phyloP scores from a whole-genome alignment of 2,888 invertebrate species.

The Pseudeuparius sepicola region DNA sequence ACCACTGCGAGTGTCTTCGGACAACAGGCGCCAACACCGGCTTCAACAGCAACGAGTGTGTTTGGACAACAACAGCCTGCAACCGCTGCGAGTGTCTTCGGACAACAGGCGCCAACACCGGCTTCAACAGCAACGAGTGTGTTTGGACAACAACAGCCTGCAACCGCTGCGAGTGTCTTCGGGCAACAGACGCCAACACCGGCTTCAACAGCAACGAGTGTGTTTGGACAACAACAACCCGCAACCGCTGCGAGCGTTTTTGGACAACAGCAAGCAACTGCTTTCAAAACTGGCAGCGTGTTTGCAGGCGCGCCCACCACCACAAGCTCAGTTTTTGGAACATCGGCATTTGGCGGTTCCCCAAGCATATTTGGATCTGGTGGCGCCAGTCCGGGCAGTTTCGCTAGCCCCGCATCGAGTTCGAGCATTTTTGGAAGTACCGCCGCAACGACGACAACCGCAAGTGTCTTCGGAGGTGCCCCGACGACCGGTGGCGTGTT shows the following conservation, averaged over 20 bases:
- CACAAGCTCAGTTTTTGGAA: slow-evolving; percentile 11
- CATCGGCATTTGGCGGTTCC: too few species aligned
- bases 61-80: background rate
- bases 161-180: too few species aligned
- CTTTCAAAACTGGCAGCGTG: slow-evolving; percentile 5
- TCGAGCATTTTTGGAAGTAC: slow-evolving; percentile 20
- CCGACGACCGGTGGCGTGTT: slow-evolving; percentile 16
- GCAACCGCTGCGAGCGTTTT: slow-evolving; percentile 12
- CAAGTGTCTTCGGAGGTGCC: slow-evolving; percentile 24
- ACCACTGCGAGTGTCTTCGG: too few species aligned
- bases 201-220: slow-evolving; percentile 21
- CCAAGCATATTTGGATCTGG: too few species aligned
- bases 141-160: too few species aligned
- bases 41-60: too few species aligned
- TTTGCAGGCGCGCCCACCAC: slow-evolving; percentile 15
- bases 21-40: too few species aligned
- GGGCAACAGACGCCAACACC: slow-evolving; percentile 13
- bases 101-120: background rate
- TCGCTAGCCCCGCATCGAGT: slow-evolving; percentile 11
- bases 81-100: background rate
- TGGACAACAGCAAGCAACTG: slow-evolving; percentile 13
- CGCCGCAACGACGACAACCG: slow-evolving; percentile 20
- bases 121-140: slow-evolving; percentile 11
- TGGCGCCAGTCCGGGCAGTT: slow-evolving; percentile 10
- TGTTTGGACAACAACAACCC: slow-evolving; percentile 17